phyloP scores from a whole-genome alignment of 2,888 invertebrate species.

The Nymphalis c-album region DNA sequence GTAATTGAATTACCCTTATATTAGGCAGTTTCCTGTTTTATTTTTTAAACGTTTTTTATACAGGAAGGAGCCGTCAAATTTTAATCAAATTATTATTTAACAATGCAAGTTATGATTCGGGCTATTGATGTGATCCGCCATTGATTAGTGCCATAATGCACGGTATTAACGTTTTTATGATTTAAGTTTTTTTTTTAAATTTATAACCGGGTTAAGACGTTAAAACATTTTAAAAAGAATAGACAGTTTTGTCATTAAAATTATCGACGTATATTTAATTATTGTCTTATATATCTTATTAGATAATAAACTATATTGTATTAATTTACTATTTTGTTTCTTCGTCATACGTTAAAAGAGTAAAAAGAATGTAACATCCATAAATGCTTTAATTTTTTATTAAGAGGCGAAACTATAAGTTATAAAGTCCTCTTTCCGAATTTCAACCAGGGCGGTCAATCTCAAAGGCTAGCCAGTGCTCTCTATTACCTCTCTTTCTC shows the following conservation, averaged over 20 bases:
- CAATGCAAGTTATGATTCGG: constrained; percentile 64
- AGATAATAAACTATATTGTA: too few species aligned
- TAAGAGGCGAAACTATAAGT: too few species aligned
- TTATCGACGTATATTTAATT: neutral
- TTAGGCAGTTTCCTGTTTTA: constrained; percentile 63
- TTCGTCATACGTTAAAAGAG: too few species aligned
- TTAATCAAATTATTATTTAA: constrained; percentile 73
- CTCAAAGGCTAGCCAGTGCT: too few species aligned
- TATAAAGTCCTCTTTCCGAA: too few species aligned
- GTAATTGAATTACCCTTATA: constrained; percentile 68
- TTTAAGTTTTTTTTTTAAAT: neutral
- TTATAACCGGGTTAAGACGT: constrained; percentile 2
- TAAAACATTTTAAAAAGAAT: neutral
- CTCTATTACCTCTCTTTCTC: too few species aligned
- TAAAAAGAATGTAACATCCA: too few species aligned
- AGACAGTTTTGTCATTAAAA: neutral
- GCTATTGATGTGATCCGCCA: constrained; percentile 43
- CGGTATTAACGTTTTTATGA: constrained; percentile 14
- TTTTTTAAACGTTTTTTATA: constrained; percentile 46
- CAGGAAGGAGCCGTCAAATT: constrained; percentile 74
- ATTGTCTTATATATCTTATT: too few species aligned
- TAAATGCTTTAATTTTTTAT: too few species aligned
- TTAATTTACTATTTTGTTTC: too few species aligned
- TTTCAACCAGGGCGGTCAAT: too few species aligned
- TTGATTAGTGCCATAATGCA: constrained; percentile 38